Conservation (phyloP, 2,888 invertebrate genomes). For the Schrankia costaestrigalis region DNA sequence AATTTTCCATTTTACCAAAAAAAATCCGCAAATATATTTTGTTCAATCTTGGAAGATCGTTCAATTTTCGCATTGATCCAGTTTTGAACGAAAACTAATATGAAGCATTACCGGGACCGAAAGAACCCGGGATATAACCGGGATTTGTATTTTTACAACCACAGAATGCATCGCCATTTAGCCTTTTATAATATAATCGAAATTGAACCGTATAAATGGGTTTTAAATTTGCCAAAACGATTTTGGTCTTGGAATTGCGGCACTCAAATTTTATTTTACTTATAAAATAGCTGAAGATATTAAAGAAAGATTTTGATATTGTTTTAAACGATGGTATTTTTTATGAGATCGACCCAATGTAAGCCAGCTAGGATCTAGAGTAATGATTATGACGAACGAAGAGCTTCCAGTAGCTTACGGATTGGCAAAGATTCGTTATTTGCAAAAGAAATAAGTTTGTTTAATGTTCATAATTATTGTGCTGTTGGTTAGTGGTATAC, state of each 20-base stretch:
- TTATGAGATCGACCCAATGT: too few species aligned
- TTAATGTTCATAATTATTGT: too few species aligned
- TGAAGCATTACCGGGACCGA: conserved; percentile 32
- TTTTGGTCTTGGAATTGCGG: conserved; percentile 11
- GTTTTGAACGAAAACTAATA: conserved; percentile 34
- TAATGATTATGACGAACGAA: too few species aligned
- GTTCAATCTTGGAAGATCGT: conserved; percentile 27
- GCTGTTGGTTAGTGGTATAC: too few species aligned
- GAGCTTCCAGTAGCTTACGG: too few species aligned
- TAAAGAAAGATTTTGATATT: too few species aligned
- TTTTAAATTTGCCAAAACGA: conserved; percentile 18
- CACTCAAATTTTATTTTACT: conserved; percentile 7
- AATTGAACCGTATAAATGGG: conserved; percentile 10
- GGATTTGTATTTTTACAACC: conserved; percentile 35
- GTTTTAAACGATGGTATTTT: too few species aligned
- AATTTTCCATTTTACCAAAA: not conserved
- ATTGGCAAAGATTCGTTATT: too few species aligned
- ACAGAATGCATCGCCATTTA: conserved; percentile 27
- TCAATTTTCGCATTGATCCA: conserved; percentile 35
- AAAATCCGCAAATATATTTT: conserved; percentile 13
- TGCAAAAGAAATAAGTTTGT: too few species aligned
- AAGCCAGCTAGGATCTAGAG: too few species aligned
- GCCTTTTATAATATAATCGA: conserved; percentile 24
- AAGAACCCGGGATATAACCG: conserved; percentile 23
- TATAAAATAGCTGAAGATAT: conserved; percentile 9